phyloP scores from a whole-genome alignment of 1,140 invertebrate genomes.

The roundworm (Caenorhabditis elegans) region DNA sequence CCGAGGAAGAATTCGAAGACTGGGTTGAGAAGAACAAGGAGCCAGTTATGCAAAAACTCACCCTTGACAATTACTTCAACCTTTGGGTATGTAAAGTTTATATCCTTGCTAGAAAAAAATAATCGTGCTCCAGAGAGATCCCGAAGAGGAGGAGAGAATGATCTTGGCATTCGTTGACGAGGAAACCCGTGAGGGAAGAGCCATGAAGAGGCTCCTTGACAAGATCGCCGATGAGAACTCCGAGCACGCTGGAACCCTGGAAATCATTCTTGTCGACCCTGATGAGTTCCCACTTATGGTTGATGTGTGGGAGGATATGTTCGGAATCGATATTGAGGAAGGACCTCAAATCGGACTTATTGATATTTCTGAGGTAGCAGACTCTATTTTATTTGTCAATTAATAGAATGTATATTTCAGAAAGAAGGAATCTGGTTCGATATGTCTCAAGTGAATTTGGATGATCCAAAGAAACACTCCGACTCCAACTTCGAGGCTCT shows the following conservation, averaged over 20 bases:
- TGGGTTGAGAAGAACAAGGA: slow-evolving; percentile 66
- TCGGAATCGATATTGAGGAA: slow-evolving; percentile 66
- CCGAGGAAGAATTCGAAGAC: slow-evolving; percentile 66
- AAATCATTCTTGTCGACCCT: slow-evolving; percentile 66
- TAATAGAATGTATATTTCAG: slow-evolving; percentile 29
- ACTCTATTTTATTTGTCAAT: too few relatives aligned
- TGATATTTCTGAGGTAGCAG: slow-evolving; percentile 66
- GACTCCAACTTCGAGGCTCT: slow-evolving; percentile 64
- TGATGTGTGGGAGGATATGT: slow-evolving; percentile 67
- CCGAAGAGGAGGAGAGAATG: slow-evolving; percentile 65
- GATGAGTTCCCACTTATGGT: slow-evolving; percentile 67
- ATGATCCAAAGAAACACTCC: slow-evolving; percentile 65
- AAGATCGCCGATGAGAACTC: slow-evolving; percentile 65
- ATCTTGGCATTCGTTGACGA: slow-evolving; percentile 64
- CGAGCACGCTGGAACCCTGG: slow-evolving; percentile 65
- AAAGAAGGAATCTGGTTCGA: slow-evolving; percentile 66
- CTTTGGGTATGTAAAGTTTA: slow-evolving; percentile 55
- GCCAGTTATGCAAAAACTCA: slow-evolving; percentile 66
- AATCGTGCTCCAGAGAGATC: slow-evolving; percentile 62
- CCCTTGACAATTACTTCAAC: slow-evolving; percentile 65
- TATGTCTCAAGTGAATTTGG: slow-evolving; percentile 65
- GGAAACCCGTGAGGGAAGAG: slow-evolving; percentile 65
- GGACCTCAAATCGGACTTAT: slow-evolving; percentile 65
- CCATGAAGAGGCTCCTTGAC: slow-evolving; percentile 62
- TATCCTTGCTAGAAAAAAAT: too few relatives aligned